Conservation (phyloP, 2,888 invertebrate genomes). For the Bimastos eiseni region DNA sequence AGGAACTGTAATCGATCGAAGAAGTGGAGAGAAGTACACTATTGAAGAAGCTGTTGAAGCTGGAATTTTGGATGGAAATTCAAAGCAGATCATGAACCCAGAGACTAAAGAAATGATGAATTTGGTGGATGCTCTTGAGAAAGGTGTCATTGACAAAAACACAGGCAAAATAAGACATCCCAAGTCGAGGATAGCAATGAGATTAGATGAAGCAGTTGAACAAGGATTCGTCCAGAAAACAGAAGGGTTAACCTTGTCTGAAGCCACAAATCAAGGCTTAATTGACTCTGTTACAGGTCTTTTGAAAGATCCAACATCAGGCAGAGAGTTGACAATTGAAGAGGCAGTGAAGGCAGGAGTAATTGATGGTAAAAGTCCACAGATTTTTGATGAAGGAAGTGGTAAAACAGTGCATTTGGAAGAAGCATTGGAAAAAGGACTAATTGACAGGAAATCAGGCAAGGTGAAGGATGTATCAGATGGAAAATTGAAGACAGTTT, state of each 20-base stretch:
- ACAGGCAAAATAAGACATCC: neutral
- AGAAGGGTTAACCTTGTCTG: conserved; percentile 70
- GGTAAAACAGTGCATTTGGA: conserved; percentile 40
- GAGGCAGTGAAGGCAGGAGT: conserved; percentile 54
- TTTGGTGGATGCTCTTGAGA: conserved; percentile 77
- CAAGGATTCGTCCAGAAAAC: conserved; percentile 43
- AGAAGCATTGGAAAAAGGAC: conserved; percentile 64
- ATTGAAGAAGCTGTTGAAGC: conserved; percentile 24
- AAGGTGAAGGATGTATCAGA: neutral
- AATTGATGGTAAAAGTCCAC: conserved; percentile 54
- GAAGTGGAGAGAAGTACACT: neutral
- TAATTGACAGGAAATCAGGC: conserved; percentile 50
- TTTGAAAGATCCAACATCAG: conserved; percentile 75
- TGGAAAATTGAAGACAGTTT: neutral
- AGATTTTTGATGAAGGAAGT: conserved; percentile 45
- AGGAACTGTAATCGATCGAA: neutral
- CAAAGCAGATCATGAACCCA: neutral
- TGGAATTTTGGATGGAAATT: conserved; percentile 19
- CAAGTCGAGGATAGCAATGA: conserved; percentile 70
- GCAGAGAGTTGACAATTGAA: conserved; percentile 49
- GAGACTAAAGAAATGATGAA: conserved; percentile 67
- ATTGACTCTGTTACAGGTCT: conserved; percentile 82
- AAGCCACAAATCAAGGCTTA: conserved; percentile 78
- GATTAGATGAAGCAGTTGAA: conserved; percentile 68
- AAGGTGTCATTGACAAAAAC: conserved; percentile 15